Evolutionary conservation across 1,140 invertebrate species (phyloP).

Genomic region (Macrosteles quadrilineatus): DNA sequence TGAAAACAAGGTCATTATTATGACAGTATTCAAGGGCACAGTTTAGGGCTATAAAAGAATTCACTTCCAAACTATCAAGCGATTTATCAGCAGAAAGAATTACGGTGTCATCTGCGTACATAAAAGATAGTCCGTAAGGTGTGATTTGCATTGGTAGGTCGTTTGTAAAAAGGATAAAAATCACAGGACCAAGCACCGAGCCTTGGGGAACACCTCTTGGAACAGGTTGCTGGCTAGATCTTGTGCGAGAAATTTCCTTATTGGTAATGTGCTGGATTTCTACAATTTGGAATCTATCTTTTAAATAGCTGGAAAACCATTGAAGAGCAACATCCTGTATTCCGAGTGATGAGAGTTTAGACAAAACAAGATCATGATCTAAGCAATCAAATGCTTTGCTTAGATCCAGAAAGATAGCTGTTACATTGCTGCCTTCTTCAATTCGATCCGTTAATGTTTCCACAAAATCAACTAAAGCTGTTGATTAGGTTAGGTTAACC

Average conservation of each 20-base stretch:
- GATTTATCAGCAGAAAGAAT: not conserved
- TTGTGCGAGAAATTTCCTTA: not conserved
- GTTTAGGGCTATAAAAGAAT: constrained; percentile 5
- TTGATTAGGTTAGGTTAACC: no score
- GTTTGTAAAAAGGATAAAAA: not conserved
- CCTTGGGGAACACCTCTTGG: constrained; percentile 3
- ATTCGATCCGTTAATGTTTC: no score
- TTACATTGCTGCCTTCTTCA: no score
- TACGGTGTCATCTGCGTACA: not conserved
- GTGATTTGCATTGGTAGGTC: not conserved
- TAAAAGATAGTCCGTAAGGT: not conserved
- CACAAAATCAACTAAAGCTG: no score
- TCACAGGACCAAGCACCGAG: not conserved
- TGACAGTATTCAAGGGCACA: not conserved
- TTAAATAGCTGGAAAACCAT: no score
- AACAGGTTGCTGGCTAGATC: not conserved
- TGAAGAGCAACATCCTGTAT: no score
- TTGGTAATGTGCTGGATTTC: not conserved
- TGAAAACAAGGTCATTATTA: not conserved
- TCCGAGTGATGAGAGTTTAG: no score
- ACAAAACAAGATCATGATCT: no score
- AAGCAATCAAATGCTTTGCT: no score
- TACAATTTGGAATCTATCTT: not conserved
- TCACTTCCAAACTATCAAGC: not conserved
- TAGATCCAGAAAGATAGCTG: no score